Evolutionary conservation across 92 coral and sea anemone genomes (phyloP), one percentile per base, ranked within the genome.

Genomic region (Metridium senile): DNA sequence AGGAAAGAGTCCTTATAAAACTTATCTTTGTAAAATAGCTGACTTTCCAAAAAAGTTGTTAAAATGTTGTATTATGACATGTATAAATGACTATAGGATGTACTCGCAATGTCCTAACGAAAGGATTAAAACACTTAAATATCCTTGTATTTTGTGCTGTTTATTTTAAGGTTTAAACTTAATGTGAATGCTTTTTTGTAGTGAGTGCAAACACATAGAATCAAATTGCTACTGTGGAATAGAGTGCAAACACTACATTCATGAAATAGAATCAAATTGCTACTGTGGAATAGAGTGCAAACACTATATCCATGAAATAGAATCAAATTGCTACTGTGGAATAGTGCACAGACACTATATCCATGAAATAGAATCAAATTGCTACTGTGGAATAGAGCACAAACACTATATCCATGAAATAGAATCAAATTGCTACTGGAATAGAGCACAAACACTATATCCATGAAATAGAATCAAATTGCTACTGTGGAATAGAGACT

Each of bases 1-100:
- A 68, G 82, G 82, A 67, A 52, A 0, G 2, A 53, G 19, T 67
- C 62, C 80, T 49, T 62, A 46, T 13, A 31, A 19, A 39, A 21
- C 73, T 64, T 65, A 52, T 13, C 70, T 62, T 75, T 64, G 81
- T 76, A 64, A 76, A 7, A 64, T 49, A 76, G 68, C 65, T 35
- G 81, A 34, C 9, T 76, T 30, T 27, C 9, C 1, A 72, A 31
- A 27, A 76, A 64, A 66, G 45, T 19, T 33, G 56, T 26, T 32
- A 54, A 54, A 54, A 54, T 39, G 49, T 39, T 39, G 49, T 39
- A 39, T 39, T 63, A 63, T 63, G 27, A 63, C 67, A 57, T 47
- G 78, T 62, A 73, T 73, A 33, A 63, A 31, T 21, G 65, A 33
- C 78, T 33, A 58, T 73, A 63, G 32, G 16, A 63, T 63, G 69